phyloP scores from a whole-genome alignment of 2,113 vertebrate genomes.

The Tamias sibiricus region DNA sequence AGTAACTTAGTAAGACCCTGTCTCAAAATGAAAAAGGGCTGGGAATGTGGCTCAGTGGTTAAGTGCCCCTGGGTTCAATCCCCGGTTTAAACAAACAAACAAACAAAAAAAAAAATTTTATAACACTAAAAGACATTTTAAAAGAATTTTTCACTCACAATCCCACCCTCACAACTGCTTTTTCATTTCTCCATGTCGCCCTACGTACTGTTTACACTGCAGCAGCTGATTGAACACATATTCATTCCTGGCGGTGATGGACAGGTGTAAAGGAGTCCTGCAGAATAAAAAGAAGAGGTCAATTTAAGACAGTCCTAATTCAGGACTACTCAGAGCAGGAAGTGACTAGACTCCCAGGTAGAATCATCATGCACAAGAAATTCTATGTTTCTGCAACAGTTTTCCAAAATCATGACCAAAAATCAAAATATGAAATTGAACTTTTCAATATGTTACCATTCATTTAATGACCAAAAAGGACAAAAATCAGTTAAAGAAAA shows the following conservation, averaged over 20 bases:
- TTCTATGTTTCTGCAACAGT: not conserved
- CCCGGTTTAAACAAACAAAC: too few relatives aligned
- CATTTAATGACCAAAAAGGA: not conserved
- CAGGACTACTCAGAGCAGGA: not conserved
- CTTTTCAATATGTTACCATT: not conserved
- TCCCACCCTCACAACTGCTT: constrained; percentile 54
- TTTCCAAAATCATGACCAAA: constrained; percentile 4
- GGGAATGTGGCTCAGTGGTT: too few relatives aligned
- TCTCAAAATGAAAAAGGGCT: too few relatives aligned
- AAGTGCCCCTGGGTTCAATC: too few relatives aligned
- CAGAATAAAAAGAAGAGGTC: not conserved
- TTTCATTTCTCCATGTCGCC: constrained; percentile 9
- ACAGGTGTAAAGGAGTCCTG: constrained; percentile 96
- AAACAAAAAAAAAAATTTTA: too few relatives aligned
- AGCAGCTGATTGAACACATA: constrained; percentile 96
- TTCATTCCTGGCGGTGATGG: constrained; percentile 95
- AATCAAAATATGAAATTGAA: not conserved
- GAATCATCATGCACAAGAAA: not conserved
- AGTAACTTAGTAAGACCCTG: too few relatives aligned
- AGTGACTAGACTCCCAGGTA: not conserved
- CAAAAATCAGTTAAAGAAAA: not conserved
- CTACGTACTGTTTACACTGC: constrained; percentile 97
- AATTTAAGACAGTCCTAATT: not conserved
- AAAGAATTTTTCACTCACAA: constrained; percentile 24
- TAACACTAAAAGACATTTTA: not conserved